Conservation (phyloP, 2,113 vertebrate species). For the Puntigrus tetrazona region DNA sequence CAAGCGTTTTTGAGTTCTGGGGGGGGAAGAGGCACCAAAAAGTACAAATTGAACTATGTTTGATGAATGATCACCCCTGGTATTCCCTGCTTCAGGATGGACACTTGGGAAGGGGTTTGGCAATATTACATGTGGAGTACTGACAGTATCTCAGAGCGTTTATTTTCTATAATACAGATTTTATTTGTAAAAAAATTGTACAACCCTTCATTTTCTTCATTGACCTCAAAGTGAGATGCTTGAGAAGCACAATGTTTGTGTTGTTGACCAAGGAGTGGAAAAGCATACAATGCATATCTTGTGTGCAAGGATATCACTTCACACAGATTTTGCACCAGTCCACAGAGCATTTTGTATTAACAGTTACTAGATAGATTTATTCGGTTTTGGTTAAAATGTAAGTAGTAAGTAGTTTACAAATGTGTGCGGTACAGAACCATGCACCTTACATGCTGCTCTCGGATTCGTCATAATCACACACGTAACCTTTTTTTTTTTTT, state of each 20-base stretch:
- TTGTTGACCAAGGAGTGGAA: constrained; percentile 38
- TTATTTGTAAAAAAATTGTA: constrained; percentile 40
- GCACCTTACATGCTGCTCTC: constrained; percentile 59
- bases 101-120: constrained; percentile 26
- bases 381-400: constrained; percentile 15
- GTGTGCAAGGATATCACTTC: constrained; percentile 1
- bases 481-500: background rate
- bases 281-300: background rate
- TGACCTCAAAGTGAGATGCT: constrained; percentile 27
- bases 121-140: constrained; percentile 19
- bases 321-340: constrained; percentile 17
- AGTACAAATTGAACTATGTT: background rate
- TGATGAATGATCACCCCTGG: background rate
- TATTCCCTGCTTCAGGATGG: background rate
- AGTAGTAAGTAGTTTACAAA: constrained; percentile 35
- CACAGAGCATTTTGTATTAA: constrained; percentile 31
- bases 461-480: constrained; percentile 26
- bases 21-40: background rate
- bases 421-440: constrained; percentile 49
- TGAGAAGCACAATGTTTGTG: constrained; percentile 52
- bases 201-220: background rate
- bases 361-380: background rate
- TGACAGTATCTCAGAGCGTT: constrained; percentile 39
- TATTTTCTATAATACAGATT: constrained; percentile 43
- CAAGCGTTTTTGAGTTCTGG: background rate